Percentiles rank a stretch among this genome's conserved stretches.
These are phyloP conservation scores for Eupsilia transversa DNA, from an alignment of 2,888 invertebrate genomes.

Conservation along the genomic window DNA sequence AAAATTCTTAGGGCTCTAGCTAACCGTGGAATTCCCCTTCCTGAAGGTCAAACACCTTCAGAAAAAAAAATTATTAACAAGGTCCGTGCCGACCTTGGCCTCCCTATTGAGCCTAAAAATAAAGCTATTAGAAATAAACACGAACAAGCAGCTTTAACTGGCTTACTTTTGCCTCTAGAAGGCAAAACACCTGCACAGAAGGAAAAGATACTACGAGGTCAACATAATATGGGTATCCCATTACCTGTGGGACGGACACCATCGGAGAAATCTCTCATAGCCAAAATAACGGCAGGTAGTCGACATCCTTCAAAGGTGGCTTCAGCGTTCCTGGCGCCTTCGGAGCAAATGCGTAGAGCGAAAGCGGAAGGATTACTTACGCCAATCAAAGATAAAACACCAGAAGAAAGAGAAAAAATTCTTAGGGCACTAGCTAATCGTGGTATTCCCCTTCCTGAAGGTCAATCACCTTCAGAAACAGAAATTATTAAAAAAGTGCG, in stretches of 20 bases:
- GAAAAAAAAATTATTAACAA: conserved; percentile 69
- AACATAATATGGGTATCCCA: conserved; percentile 20
- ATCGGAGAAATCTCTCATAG: conserved; percentile 61
- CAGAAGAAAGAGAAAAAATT: conserved; percentile 41
- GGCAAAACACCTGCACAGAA: conserved; percentile 17
- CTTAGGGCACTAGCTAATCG: conserved; percentile 32
- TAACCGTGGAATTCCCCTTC: conserved; percentile 58
- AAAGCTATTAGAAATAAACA: conserved; percentile 57
- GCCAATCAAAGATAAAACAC: conserved; percentile 37
- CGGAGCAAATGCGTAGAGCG: conserved; percentile 60
- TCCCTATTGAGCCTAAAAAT: conserved; percentile 69
- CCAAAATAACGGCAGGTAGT: conserved; percentile 41
- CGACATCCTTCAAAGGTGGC: conserved; percentile 40
- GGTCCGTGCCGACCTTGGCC: conserved; percentile 66
- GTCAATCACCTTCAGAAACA: conserved; percentile 64
- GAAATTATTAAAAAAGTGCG: conserved; percentile 24
- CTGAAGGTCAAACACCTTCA: conserved; percentile 68
- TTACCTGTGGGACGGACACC: conserved; percentile 39
- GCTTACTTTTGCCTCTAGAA: conserved; percentile 31
- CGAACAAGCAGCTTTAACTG: conserved; percentile 59
- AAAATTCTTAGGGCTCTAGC: conserved; percentile 64
- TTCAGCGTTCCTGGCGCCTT: background rate
- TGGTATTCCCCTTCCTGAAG: conserved; percentile 59
- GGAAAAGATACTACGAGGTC: conserved; percentile 21
- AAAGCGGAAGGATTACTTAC: conserved; percentile 40